Evolutionary conservation across 2,888 invertebrate genomes (phyloP), one percentile per base, ranked within the genome.

Genomic region (Xanthorhoe designata): DNA sequence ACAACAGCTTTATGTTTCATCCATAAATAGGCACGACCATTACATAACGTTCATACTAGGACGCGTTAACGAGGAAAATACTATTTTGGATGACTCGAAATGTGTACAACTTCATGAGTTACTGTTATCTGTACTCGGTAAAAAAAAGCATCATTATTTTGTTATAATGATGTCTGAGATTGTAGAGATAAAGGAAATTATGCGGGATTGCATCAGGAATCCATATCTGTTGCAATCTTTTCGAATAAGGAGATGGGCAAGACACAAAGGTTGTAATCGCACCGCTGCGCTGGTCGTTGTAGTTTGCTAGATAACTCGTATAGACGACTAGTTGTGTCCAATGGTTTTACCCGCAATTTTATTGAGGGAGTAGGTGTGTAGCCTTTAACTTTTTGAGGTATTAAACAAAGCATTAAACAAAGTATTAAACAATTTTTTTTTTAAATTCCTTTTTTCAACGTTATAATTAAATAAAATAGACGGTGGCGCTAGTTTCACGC

Each of bases 31-130:
- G 52, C 45, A 47, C 18, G 56, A 42, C 24, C 53, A 60, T 70
- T 72, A 70, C 65, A 59, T 66, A 72, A 72, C 49, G 13, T 58
- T 64, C 68, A 54, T 68, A 70, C 61, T 70, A 66, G 70, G 64
- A 66, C 61, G 49, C 50, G 64, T 66, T 70, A 72, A 72, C 67
- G 64, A 72, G 69, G 51, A 38, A 69, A 68, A 64, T 63, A 65
- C 64, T 65, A 59, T 67, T 72, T 72, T 69, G 65, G 67, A 53
- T 47, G 51, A 47, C 49, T 58, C 50, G 59, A 63, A 64, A 29
- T 56, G 59, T 61, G 64, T 62, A 54, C 19, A 52, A 35, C 65
- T 65, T 61, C 61, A 69, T 67, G 65, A 69, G 55, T 65, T 64
- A 61, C 65, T 69, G 58, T 59, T 51, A 59, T 50, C 10, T 50